A percentile compares a stretch with the other conserved stretches of the same genome.
Evolutionary conservation across 2,888 invertebrate genomes (phyloP).

Genomic region (Rugalucina vietnamica): DNA sequence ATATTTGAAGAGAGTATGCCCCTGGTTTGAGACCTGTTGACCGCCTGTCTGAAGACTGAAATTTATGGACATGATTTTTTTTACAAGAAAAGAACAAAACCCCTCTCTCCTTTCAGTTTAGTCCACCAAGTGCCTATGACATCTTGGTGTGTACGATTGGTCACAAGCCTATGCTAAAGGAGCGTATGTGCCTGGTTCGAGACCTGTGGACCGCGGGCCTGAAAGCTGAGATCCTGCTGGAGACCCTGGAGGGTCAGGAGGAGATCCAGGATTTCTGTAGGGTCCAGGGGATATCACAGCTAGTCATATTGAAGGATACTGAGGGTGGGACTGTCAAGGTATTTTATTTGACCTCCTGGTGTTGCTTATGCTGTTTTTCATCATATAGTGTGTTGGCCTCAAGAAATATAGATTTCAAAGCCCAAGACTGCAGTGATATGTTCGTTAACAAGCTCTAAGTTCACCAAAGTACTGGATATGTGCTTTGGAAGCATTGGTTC

Average conservation of each 20-base stretch:
- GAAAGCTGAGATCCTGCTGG: conserved; percentile 87
- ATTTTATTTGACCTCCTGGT: no score
- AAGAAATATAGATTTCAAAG: no score
- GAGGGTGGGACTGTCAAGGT: conserved; percentile 86
- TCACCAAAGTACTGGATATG: no score
- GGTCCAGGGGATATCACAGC: conserved; percentile 87
- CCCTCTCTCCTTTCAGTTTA: conserved; percentile 46
- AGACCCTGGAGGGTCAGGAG: conserved; percentile 86
- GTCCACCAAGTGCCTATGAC: conserved; percentile 84
- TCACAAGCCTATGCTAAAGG: conserved; percentile 85
- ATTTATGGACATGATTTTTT: no score
- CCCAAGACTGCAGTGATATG: no score
- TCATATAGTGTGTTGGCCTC: no score
- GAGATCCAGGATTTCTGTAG: conserved; percentile 88
- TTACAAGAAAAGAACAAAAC: no score
- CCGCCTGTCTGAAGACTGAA: conserved; percentile 88
- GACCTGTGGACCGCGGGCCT: conserved; percentile 91
- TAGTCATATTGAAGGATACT: conserved; percentile 88
- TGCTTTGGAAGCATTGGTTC: no score
- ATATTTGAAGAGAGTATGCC: conserved; percentile 86
- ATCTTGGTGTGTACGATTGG: conserved; percentile 89
- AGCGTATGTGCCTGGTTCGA: conserved; percentile 86
- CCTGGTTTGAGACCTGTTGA: conserved; percentile 89
- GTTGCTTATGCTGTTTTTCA: no score
- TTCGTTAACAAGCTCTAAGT: no score